Evolutionary conservation across 2,797 vertebrate genomes (phyloP).

Genomic region (Argya squamiceps): DNA sequence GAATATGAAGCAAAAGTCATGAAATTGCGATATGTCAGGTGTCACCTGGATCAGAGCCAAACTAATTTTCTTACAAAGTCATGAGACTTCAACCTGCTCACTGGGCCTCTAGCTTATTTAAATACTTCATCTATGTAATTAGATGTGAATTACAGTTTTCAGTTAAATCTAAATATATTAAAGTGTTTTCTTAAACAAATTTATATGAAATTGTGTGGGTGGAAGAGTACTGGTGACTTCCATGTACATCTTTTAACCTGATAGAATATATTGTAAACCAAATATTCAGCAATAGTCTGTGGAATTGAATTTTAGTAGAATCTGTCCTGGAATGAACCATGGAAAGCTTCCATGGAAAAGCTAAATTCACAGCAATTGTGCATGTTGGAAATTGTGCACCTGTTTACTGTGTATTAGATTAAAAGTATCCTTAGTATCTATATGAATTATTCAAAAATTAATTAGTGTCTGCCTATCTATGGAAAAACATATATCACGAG

Average conservation of each 20-base stretch:
- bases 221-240: not conserved
- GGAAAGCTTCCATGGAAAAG: not conserved
- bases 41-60: not conserved
- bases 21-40: not conserved
- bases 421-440: not conserved
- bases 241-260: not conserved
- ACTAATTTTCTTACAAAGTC: not conserved
- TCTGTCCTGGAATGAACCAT: not conserved
- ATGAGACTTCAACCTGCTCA: not conserved
- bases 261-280: not conserved
- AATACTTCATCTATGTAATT: not conserved
- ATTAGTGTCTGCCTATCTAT: not conserved
- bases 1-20: not conserved
- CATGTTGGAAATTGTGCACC: not conserved
- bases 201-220: not conserved
- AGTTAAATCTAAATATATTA: not conserved
- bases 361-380: not conserved
- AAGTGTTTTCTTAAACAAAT: not conserved
- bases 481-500: not conserved
- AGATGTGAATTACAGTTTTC: not conserved
- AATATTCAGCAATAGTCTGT: not conserved
- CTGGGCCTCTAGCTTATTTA: not conserved
- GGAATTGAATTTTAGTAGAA: not conserved
- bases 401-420: not conserved
- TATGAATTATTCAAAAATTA: not conserved